phyloP scores from a whole-genome alignment of 2,888 invertebrate species.

The Orthosia incerta region DNA sequence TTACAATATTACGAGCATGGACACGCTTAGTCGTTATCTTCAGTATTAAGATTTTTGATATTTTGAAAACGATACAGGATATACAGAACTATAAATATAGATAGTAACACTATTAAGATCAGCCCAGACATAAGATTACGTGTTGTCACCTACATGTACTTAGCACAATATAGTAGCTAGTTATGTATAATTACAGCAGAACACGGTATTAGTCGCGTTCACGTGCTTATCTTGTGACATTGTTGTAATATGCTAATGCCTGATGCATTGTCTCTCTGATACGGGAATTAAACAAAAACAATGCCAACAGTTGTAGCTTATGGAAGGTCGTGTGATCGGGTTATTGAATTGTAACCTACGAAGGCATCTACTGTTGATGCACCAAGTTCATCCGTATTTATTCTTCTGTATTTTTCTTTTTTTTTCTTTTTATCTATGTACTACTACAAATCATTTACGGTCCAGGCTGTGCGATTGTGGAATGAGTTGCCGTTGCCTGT shows the following conservation, averaged over 20 bases:
- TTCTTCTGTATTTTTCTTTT: too few relatives aligned
- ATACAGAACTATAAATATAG: neutral
- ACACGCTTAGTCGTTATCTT: too few relatives aligned
- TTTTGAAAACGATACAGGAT: too few relatives aligned
- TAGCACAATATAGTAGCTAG: slow-evolving; percentile 15
- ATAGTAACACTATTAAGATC: neutral
- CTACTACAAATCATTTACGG: too few relatives aligned
- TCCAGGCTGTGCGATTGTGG: too few relatives aligned
- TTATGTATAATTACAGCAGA: slow-evolving; percentile 33
- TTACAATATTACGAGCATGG: too few relatives aligned
- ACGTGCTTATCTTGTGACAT: slow-evolving; percentile 36
- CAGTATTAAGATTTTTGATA: too few relatives aligned
- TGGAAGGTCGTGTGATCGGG: neutral
- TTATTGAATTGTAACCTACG: neutral
- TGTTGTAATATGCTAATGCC: slow-evolving; percentile 54
- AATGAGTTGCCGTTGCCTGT: too few relatives aligned
- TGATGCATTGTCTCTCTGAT: slow-evolving; percentile 44
- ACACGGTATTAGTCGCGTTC: slow-evolving; percentile 49
- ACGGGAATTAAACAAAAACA: slow-evolving; percentile 48
- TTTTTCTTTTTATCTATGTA: too few relatives aligned
- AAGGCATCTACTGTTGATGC: neutral
- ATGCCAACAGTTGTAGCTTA: neutral
- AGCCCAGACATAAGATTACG: slow-evolving; percentile 13
- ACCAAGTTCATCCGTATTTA: too few relatives aligned
- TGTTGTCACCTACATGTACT: neutral